Conservation (phyloP, 2,888 invertebrate genomes). For the Caradrina kadenii region DNA sequence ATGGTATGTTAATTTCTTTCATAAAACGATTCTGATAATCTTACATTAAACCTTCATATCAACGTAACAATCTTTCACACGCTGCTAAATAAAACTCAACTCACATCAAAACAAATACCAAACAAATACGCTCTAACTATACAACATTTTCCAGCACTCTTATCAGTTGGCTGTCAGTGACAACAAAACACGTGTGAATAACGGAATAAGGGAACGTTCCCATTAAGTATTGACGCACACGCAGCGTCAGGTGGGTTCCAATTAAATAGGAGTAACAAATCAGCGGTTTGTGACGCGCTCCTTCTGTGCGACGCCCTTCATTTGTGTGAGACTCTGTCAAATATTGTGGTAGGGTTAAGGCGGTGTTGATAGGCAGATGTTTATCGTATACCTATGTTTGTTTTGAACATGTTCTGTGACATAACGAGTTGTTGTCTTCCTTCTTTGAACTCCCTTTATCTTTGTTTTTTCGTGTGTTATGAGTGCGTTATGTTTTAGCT, state of each 20-base stretch:
- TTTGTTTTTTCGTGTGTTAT: not conserved
- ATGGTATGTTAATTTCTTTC: too few species aligned
- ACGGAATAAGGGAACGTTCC: constrained; percentile 44
- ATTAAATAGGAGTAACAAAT: constrained; percentile 60
- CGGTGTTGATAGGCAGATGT: not conserved
- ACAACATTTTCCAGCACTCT: constrained; percentile 18
- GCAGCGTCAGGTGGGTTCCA: constrained; percentile 39
- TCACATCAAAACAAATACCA: constrained; percentile 18
- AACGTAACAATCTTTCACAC: not conserved
- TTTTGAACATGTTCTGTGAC: constrained; percentile 3
- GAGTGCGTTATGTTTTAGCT: too few species aligned
- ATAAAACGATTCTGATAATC: too few species aligned
- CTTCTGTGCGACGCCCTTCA: constrained; percentile 48
- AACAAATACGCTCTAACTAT: constrained; percentile 10
- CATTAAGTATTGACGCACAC: constrained; percentile 55
- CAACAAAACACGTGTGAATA: constrained; percentile 49
- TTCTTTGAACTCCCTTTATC: too few species aligned
- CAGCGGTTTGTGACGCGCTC: constrained; percentile 54
- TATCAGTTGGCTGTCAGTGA: constrained; percentile 50
- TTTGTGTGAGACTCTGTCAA: constrained; percentile 59
- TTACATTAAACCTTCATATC: too few species aligned
- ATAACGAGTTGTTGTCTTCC: not conserved
- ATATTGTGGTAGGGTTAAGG: constrained; percentile 58
- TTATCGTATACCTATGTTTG: not conserved
- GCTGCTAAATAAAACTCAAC: constrained; percentile 11